phyloP scores from a whole-genome alignment of 2,113 vertebrate species.

The Callipepla squamata region DNA sequence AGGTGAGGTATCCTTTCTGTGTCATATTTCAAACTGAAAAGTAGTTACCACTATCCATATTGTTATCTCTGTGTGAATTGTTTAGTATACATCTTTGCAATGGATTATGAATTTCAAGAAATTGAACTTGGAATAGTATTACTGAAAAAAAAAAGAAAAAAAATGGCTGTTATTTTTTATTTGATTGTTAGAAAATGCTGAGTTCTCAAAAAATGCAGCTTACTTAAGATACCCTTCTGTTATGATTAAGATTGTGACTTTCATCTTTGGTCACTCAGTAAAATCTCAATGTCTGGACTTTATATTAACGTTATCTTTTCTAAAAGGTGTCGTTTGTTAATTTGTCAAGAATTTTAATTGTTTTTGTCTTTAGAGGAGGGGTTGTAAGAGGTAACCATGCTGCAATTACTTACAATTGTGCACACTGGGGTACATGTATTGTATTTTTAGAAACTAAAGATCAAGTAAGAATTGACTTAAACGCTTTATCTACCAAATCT shows the following conservation, averaged over 20 bases:
- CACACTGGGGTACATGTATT: neutral
- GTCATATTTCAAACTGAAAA: neutral
- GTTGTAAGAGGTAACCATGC: neutral
- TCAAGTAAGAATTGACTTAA: neutral
- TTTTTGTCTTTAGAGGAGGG: neutral
- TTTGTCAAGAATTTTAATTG: neutral
- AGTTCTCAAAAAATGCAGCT: neutral
- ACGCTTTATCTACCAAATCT: neutral
- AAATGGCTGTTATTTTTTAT: neutral
- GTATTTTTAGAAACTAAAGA: neutral
- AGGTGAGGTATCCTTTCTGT: neutral
- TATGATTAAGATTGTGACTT: neutral
- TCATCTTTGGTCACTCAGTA: neutral
- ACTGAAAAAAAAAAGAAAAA: neutral
- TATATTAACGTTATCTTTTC: fast-evolving
- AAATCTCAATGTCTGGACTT: neutral
- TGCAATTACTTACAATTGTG: neutral
- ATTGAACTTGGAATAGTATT: neutral
- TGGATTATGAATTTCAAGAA: neutral
- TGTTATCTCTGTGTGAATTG: neutral
- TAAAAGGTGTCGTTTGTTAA: neutral
- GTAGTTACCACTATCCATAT: neutral
- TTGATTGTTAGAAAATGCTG: neutral
- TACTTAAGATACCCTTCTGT: neutral
- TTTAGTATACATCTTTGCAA: neutral